Base-by-base conservation (phyloP, 1,140 invertebrate species). In the Drosophila dunni region DNA sequence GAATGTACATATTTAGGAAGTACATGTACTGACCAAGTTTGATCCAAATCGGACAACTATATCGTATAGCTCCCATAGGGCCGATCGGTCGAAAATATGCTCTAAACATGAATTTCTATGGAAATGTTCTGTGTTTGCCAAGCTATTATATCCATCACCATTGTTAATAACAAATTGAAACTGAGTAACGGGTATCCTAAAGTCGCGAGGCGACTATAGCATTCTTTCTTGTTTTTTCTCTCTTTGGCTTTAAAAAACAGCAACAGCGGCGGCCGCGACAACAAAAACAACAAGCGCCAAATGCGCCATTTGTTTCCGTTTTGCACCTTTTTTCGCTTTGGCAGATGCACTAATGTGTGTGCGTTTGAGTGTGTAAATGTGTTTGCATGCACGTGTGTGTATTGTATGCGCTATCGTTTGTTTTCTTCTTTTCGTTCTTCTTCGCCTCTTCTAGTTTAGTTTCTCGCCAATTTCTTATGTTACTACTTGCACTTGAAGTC, bases 401-500 rank as follows among this genome's bases (percentile, higher is more conserved):
- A 60, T 64, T 48, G 24, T 71, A 34, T 57, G 67, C 29, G 61
- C 44, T 61, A 57, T 36, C 65, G 33, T 63, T 71, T 53, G 60
- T 51, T 75, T 57, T 58, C 45, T 42, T 42, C 33, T 65, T 51
- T 56, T 65, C 38, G 77, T 63, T 29, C 17, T 78, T 77, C 66
- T 78, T 63, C 56, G 54, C 45, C 50, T 48, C 66, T 61, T 75
- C 54, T 73, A 62, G 79, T 79, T 79, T 86, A 79, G 76, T 85
- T 71, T 79, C 71, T 68, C 61, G 57, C 60, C 62, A 53, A 51
- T 50, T 69, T 75, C 60, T 67, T 79, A 66, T 74, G 48, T 54
- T 65, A 50, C 75, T 65, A 50, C 75, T 81, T 82, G 83, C 79
- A 82, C 70, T 86, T 88, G 79, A 85, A 70, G 70, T 77, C 58